Base-by-base conservation (phyloP, 2,797 vertebrate genomes). In the Rhynchotus rufescens region DNA sequence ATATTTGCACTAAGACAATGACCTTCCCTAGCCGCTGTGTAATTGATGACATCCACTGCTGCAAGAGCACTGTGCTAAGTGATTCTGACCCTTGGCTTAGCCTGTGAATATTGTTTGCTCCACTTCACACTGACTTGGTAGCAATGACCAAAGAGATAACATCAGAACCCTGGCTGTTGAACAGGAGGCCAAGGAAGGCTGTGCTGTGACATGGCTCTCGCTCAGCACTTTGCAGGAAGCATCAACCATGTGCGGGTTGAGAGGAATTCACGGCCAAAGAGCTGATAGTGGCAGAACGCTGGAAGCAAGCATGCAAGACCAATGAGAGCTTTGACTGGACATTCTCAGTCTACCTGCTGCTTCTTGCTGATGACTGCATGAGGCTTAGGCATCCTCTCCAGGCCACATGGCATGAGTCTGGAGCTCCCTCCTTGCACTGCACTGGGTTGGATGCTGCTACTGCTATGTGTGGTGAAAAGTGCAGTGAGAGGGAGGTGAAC, bases 11-110 rank as follows among this genome's bases (percentile, higher is more conserved):
- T 80, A 56, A 79, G 69, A 76, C 64, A 60, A 49, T 84, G 82
- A 95, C 81, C 84, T 90, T 90, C 60, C 30, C 25, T 86, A 73
- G 76, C 90, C 90, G 76, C 86, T 92, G 86, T 64, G 60, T 95
- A 89, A 92, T 76, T 93, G 51, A 96, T 96, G 88, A 62, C 44
- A 83, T 91, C 65, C 40, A 64, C 36, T 1, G 0, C 62, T 84
- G 19, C 20, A 52, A 80, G 81, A 86, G 19, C 34, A 34, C 26
- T 47, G 51, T 47, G 77, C 80, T 81, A 81, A 84, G 36, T 2
- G 23, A 68, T 88, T 91, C 67, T 89, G 80, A 45, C 30, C 28
- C n/a, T 17, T 23, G 16, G 11, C 51, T 76, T 3, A 1, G 61
- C 28, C 57, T 75, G 7, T 0, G 3, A 56, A n/a, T 52, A 8